Base-by-base conservation (phyloP, 2,797 vertebrate genomes). In the Corythornis leucogaster region DNA sequence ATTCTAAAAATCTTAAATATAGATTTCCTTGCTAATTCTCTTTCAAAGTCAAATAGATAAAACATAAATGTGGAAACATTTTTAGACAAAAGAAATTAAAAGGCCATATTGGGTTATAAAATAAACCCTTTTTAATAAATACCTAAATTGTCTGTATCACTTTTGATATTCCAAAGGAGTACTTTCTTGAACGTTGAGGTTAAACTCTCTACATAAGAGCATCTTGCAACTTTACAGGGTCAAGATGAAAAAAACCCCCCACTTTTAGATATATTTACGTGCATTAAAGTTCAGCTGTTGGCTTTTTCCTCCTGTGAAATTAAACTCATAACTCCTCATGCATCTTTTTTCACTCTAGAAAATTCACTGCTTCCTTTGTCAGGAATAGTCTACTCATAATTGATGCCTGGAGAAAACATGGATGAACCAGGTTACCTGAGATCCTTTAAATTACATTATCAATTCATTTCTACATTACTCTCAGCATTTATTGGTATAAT, bases 1-100 rank as follows among this genome's bases (percentile, higher is more conserved):
- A 86, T 63, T 91, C 61, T 80, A 68, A 92, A 92, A 92, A 89
- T 68, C 50, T 90, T 90, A 91, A 90, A 91, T 94, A 93, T 89
- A 89, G 80, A 93, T 74, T 81, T 86, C 78, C 76, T 93, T 89
- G 64, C 30, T 75, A 80, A 93, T 90, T 93, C 24, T 71, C 76
- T 75, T 77, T 90, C 68, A 91, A 93, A 91, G 85, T 86, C 85
- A 88, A 86, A 71, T 1, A 88, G 68, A 81, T 57, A 87, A 80
- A 90, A 85, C 16, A 63, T 30, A 74, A 85, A 86, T 28, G 63
- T 67, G 35, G 78, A 70, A 91, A 67, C 21, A 53, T 30, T 38
- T 43, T 64, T 12, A 53, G 54, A 76, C 30, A 80, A 92, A 11
- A 77, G 31, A 74, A 90, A 64, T 43, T 7, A 46, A 83, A 93